phyloP scores from a whole-genome alignment of 2,888 invertebrate species.

The Tromatobia lineatoria region DNA sequence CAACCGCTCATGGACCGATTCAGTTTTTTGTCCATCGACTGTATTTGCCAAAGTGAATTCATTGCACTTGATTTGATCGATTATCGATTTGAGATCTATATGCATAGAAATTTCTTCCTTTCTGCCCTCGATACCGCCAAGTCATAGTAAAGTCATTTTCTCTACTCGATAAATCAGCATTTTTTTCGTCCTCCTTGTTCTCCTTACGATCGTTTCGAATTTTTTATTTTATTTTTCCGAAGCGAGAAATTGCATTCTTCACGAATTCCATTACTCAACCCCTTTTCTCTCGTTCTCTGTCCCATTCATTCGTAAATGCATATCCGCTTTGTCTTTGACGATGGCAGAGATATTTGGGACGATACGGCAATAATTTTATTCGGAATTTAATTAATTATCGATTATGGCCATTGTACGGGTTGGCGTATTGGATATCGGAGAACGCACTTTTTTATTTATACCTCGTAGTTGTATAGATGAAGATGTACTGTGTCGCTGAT shows the following conservation, averaged over 20 bases:
- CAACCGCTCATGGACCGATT: neutral
- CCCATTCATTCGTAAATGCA: conserved; percentile 11
- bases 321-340: conserved; percentile 24
- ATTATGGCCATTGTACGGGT: conserved; percentile 3
- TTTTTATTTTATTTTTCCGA: neutral
- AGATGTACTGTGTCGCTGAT: neutral
- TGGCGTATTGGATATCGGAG: conserved; percentile 9
- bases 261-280: neutral
- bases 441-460: neutral
- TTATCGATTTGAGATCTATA: conserved; percentile 7
- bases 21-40: neutral
- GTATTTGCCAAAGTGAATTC: no score
- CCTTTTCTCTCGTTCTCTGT: neutral
- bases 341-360: neutral
- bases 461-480: neutral
- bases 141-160: neutral
- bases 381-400: conserved; percentile 32
- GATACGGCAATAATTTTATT: conserved; percentile 8
- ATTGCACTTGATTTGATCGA: neutral
- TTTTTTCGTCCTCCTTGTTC: neutral
- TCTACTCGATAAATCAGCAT: neutral
- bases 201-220: neutral
- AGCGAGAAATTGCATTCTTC: conserved; percentile 28
- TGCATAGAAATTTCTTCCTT: neutral
- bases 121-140: neutral